Conservation (phyloP, 2,797 vertebrate species). For the Alca torda region DNA sequence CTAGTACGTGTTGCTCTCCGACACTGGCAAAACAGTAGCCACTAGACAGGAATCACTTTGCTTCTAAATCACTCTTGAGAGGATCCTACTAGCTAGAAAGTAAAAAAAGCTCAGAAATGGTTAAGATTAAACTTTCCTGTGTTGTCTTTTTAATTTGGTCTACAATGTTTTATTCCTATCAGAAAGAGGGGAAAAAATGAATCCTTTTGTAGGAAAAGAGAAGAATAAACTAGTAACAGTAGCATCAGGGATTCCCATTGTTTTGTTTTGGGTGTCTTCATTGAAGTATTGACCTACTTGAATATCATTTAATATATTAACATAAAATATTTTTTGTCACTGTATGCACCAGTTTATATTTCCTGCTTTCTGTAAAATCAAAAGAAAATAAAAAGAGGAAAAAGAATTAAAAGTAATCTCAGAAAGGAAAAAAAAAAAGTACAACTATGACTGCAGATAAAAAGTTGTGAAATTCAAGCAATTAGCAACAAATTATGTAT, state of each 20-base stretch:
- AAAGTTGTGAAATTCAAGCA: not conserved
- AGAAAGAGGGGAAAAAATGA: not conserved
- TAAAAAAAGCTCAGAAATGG: not conserved
- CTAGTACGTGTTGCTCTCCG: not conserved
- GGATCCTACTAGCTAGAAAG: not conserved
- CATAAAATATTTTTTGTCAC: not conserved
- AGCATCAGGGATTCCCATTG: not conserved
- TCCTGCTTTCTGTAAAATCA: not conserved
- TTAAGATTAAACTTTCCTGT: not conserved
- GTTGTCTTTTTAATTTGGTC: not conserved
- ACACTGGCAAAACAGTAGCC: not conserved
- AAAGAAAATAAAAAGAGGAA: not conserved
- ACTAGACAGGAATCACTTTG: not conserved
- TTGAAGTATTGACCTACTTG: not conserved
- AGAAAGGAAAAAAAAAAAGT: not conserved
- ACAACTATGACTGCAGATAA: not conserved
- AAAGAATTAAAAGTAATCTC: not conserved
- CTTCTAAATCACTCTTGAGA: not conserved
- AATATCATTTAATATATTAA: not conserved
- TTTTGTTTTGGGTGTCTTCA: not conserved
- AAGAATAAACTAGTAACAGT: not conserved
- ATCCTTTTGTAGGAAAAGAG: not conserved
- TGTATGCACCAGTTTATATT: not conserved
- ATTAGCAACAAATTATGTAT: not conserved
- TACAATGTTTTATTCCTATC: not conserved